Percentiles rank a stretch among this genome's conserved stretches.
Evolutionary conservation across 2,888 invertebrate genomes (phyloP).

Genomic region (Andrena bicolor): DNA sequence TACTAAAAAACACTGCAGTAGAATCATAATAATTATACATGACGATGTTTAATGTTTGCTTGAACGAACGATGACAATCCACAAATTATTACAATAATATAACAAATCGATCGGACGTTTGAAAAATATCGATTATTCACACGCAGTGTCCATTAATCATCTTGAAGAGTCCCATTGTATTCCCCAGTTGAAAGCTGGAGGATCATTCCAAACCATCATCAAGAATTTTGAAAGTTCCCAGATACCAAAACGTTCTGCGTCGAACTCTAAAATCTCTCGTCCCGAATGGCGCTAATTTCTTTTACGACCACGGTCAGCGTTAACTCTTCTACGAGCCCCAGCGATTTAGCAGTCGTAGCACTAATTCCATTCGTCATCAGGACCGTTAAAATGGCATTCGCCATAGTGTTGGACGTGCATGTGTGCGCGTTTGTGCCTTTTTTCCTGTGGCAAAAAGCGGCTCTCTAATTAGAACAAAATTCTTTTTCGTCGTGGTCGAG

Average conservation of each 20-base stretch:
- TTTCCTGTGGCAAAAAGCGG: not conserved
- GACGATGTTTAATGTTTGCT: too few species aligned
- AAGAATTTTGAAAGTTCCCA: not conserved
- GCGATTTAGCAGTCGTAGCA: not conserved
- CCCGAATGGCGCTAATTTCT: conserved; percentile 8
- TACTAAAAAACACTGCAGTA: too few species aligned
- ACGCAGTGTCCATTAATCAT: too few species aligned
- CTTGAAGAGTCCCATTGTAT: too few species aligned
- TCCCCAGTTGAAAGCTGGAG: too few species aligned
- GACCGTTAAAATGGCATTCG: conserved; percentile 3
- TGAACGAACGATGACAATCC: too few species aligned
- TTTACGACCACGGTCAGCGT: conserved; percentile 15
- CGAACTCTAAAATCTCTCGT: not conserved
- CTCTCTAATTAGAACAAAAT: conserved; percentile 33
- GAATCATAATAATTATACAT: too few species aligned
- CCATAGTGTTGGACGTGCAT: not conserved
- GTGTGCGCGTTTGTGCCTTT: not conserved
- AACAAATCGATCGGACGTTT: too few species aligned
- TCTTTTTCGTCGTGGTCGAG: conserved; percentile 25
- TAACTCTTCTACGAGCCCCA: conserved; percentile 9
- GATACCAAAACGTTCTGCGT: not conserved
- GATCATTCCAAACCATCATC: too few species aligned
- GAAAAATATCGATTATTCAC: too few species aligned
- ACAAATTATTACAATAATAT: too few species aligned
- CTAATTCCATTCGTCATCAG: conserved; percentile 4